These are phyloP conservation scores for Anas capensis DNA, from an alignment of 2,797 vertebrate species.

Conservation along the genomic window DNA sequence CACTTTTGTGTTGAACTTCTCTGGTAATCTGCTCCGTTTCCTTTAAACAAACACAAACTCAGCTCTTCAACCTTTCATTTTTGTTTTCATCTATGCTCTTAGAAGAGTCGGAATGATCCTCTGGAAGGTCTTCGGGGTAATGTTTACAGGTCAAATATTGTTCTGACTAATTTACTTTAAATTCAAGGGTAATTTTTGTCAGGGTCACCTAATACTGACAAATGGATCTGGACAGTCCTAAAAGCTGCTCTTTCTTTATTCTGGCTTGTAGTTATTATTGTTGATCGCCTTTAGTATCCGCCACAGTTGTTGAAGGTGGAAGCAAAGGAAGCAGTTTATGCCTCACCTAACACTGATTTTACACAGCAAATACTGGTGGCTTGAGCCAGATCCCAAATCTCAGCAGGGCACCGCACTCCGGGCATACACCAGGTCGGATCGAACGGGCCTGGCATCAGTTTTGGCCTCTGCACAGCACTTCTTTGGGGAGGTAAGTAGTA, in stretches of 20 bases:
- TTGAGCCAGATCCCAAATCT: accelerated
- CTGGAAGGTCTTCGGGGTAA: not conserved
- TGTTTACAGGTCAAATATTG: not conserved
- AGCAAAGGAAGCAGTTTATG: not conserved
- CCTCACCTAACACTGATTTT: not conserved
- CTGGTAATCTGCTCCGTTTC: no score
- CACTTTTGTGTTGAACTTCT: not conserved
- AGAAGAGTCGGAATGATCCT: not conserved
- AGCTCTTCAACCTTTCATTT: not conserved
- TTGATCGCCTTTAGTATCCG: not conserved
- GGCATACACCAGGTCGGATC: not conserved
- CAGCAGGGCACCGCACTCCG: not conserved
- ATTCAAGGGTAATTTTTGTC: not conserved
- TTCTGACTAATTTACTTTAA: not conserved
- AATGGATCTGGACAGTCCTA: not conserved
- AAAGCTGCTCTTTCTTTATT: not conserved
- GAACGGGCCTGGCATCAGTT: not conserved
- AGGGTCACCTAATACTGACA: not conserved
- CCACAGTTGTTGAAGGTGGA: not conserved
- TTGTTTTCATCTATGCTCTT: not conserved
- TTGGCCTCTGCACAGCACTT: not conserved
- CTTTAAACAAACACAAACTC: no score
- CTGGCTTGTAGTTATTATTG: not conserved
- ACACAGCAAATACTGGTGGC: not conserved
- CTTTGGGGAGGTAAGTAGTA: not conserved